A percentile compares a stretch with the other conserved stretches of the same genome.
Evolutionary conservation across 2,888 invertebrate species (phyloP).

Genomic region (Aplocera efformata): DNA sequence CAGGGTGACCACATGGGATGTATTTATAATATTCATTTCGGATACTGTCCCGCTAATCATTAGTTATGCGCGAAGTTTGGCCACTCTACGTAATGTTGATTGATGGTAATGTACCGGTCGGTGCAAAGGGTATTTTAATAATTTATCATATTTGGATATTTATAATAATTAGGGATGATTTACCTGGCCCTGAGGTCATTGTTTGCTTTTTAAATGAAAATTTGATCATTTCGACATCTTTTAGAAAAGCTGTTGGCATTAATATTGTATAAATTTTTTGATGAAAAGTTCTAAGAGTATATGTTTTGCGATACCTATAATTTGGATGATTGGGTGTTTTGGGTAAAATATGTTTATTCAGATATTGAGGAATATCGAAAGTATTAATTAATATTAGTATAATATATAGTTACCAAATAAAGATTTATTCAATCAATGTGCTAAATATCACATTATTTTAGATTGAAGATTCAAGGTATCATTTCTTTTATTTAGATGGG

Average conservation of each 20-base stretch:
- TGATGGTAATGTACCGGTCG: constrained; percentile 32
- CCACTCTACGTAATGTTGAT: constrained; percentile 38
- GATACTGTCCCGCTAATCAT: constrained; percentile 37
- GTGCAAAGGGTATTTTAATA: constrained; percentile 19
- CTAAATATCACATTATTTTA: no score
- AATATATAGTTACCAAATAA: no score
- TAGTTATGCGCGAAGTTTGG: constrained; percentile 42
- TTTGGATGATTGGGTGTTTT: no score
- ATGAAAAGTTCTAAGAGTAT: no score
- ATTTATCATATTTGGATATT: constrained; percentile 16
- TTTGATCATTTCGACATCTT: not conserved
- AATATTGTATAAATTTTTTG: constrained; percentile 4
- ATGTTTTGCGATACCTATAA: no score
- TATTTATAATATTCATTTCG: constrained; percentile 38
- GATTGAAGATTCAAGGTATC: no score
- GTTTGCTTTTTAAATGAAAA: not conserved
- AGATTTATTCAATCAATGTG: no score
- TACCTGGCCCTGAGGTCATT: constrained; percentile 5
- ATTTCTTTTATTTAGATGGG: no score
- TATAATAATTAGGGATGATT: constrained; percentile 12
- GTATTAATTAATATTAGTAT: no score
- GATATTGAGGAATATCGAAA: no score
- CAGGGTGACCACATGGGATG: constrained; percentile 31
- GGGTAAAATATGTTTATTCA: no score
- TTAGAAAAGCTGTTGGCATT: not conserved